Evolutionary conservation across 2,797 vertebrate genomes (phyloP).

Genomic region (Acrossocheilus fasciatus): DNA sequence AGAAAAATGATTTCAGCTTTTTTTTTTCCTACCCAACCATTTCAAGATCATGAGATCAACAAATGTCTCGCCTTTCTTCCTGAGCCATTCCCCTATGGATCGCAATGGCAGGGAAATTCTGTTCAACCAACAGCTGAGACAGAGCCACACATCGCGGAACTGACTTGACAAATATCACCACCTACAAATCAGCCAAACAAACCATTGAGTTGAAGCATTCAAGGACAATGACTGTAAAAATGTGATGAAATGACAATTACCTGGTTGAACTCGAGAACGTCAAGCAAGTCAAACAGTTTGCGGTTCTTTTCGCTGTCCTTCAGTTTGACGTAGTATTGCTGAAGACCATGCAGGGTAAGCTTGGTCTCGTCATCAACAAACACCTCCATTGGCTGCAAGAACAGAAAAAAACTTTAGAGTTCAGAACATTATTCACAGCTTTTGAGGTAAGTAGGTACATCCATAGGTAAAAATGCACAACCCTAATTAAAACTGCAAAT

Average conservation of each 20-base stretch:
- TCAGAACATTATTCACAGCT: neutral
- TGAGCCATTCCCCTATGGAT: slow-evolving; percentile 89
- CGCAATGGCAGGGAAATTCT: slow-evolving; percentile 89
- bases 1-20: neutral
- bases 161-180: slow-evolving; percentile 90
- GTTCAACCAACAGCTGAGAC: slow-evolving; percentile 88
- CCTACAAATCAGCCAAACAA: slow-evolving; percentile 62
- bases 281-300: slow-evolving; percentile 90
- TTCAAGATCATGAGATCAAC: neutral
- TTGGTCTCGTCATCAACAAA: slow-evolving; percentile 95
- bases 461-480: neutral
- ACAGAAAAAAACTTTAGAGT: neutral
- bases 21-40: neutral
- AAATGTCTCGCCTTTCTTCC: slow-evolving; percentile 81
- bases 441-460: neutral
- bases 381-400: slow-evolving; percentile 89
- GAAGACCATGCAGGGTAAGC: slow-evolving; percentile 90
- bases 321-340: slow-evolving; percentile 92
- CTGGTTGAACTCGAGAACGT: slow-evolving; percentile 92
- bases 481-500: neutral
- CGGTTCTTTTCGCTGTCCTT: slow-evolving; percentile 95
- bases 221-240: neutral
- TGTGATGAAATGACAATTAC: slow-evolving; percentile 65
- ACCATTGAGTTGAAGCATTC: neutral
- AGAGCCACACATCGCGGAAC: slow-evolving; percentile 88